Percentiles rank a stretch among this genome's conserved stretches.
Conservation (phyloP, 1,140 invertebrate genomes). For the Hyposmocoma kahamanoa region DNA sequence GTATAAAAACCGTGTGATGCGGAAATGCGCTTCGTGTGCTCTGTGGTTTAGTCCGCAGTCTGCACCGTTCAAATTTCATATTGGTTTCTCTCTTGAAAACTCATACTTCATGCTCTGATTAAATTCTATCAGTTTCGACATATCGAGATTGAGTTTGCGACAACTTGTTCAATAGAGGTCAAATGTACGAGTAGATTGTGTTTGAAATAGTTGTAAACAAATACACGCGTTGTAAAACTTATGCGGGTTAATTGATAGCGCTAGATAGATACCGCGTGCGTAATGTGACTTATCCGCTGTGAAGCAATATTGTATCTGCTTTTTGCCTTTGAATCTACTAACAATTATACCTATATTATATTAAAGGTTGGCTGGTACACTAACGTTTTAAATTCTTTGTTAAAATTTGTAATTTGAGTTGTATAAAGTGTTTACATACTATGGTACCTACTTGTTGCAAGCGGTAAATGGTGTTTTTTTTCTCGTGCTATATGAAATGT, state of each 20-base stretch:
- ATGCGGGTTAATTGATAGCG: constrained; percentile 44
- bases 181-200: constrained; percentile 19
- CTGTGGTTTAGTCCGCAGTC: constrained; percentile 35
- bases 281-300: no score
- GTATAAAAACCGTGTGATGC: constrained; percentile 37
- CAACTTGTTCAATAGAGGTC: constrained; percentile 17
- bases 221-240: constrained; percentile 32
- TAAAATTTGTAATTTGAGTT: no score
- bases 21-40: constrained; percentile 38
- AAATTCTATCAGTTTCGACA: not conserved
- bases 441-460: no score
- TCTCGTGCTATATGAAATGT: no score
- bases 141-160: not conserved
- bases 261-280: constrained; percentile 29
- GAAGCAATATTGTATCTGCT: no score
- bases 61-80: constrained; percentile 19
- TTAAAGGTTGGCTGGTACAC: no score
- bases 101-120: not conserved
- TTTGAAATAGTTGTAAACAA: constrained; percentile 25
- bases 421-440: no score
- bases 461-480: no score
- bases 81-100: constrained; percentile 7
- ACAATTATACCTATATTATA: no score
- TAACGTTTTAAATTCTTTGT: no score
- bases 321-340: no score